Base-by-base conservation (phyloP, 2,888 invertebrate species). In the Cephus sareptanus region DNA sequence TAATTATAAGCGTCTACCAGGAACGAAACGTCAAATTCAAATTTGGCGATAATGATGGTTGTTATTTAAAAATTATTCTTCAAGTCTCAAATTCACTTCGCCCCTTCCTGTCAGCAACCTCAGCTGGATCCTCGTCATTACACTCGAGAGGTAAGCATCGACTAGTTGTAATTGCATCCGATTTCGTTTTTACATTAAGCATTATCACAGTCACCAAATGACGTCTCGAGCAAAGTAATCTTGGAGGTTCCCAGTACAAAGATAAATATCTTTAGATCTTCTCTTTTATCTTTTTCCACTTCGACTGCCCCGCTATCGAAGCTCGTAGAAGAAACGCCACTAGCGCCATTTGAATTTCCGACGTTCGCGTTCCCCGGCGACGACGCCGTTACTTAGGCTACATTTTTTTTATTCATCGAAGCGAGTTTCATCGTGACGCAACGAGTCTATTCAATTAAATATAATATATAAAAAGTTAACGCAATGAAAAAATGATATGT, bases 401-500 rank as follows among this genome's bases (percentile, higher is more conserved):
- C 6, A 0, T 6, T 56, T 4, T 15, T 56, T 56, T 56, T 9
- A 56, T 56, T 56, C 56, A 2, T 71, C 71, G 71, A 31, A 71
- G 71, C 31, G 71, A 71, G 31, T 71, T 31, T 71, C 71, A 76
- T 70, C 75, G 75, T 73, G 76, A 77, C 75, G 79, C 78, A 75
- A 81, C 77, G 76, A 78, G 70, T 77, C 75, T 76, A 78, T 71
- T 77, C 74, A 76, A 75, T 70, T 75, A 73, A 80, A 76, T 74
- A 69, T 76, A 75, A 80, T 77, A 71, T 77, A 71, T 77, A 77
- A 79, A 79, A 79, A 76, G 75, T 76, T 76, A 79, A 81, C 81
- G 76, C 76, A 79, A 80, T 70, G 69, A 79, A 83, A 82, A 85
- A 87, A 83, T 87, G 87, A 89, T 89, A 89, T 88, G 87, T 89